Conservation (phyloP, 1,140 invertebrate genomes). For the Ips typographus region DNA sequence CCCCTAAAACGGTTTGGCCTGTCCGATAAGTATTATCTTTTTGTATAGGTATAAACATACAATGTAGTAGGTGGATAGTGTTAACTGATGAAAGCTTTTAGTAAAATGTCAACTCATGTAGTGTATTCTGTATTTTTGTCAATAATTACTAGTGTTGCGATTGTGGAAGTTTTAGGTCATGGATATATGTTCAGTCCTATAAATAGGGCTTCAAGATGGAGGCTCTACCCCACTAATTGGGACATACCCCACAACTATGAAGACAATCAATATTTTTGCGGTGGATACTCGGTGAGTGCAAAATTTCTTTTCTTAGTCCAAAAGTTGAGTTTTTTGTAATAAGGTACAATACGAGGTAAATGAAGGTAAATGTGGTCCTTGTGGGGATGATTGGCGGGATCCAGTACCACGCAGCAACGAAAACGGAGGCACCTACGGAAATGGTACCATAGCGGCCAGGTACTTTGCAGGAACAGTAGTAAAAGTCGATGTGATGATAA, state of each 20-base stretch:
- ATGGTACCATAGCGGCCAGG: slow-evolving; percentile 52
- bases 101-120: too few relatives aligned
- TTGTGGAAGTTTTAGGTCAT: slow-evolving; percentile 51
- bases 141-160: neutral
- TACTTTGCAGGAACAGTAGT: slow-evolving; percentile 49
- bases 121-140: too few relatives aligned
- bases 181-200: slow-evolving; percentile 71
- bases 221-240: slow-evolving; percentile 58
- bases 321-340: neutral
- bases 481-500: slow-evolving; percentile 50
- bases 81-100: too few relatives aligned
- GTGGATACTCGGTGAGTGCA: slow-evolving; percentile 58
- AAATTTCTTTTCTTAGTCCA: neutral
- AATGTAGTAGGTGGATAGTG: too few relatives aligned
- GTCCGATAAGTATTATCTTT: too few relatives aligned
- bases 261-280: slow-evolving; percentile 70
- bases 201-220: slow-evolving; percentile 67
- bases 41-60: too few relatives aligned
- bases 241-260: slow-evolving; percentile 58
- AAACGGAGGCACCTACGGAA: slow-evolving; percentile 57
- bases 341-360: slow-evolving; percentile 45
- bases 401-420: slow-evolving; percentile 57
- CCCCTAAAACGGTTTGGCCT: too few relatives aligned
- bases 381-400: slow-evolving; percentile 51
- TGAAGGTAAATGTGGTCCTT: slow-evolving; percentile 51